Base-by-base conservation (phyloP, 2,888 invertebrate species). In the Isotomurus palustris region DNA sequence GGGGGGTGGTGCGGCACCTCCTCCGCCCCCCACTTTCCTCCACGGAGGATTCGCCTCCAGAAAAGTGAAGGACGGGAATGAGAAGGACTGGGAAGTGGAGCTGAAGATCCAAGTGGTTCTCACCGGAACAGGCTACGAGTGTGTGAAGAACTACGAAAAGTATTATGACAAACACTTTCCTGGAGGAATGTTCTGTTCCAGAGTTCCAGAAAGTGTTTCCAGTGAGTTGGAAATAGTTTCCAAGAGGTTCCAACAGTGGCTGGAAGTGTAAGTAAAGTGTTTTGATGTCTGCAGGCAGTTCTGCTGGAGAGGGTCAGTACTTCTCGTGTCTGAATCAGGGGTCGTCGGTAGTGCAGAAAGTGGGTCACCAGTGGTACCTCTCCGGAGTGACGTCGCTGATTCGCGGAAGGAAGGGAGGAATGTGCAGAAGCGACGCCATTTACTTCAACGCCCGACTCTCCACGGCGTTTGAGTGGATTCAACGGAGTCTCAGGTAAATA, bases 381-480 rank as follows among this genome's bases (percentile, higher is more conserved):
- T 28, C 56, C 2, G 64, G 64, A 6, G 19, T 64, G 8, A 64
- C 64, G 2, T 44, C 64, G 2, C 44, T 60, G 14, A 60, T 64
- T 22, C 50, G 64, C 36, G 64, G 64, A 27, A 40, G 64, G 25
- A 58, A 54, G 38, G 64, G 53, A n/a, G 64, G 64, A 22, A 28
- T 60, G 2, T 64, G 64, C 25, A 55, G 54, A 28, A 55, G 57
- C 19, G 64, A 60, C 29, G 54, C 64, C 2, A 57, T 64, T 27
- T 64, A 64, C 43, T 64, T 64, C 43, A 64, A 58, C 35, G 51
- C 64, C n/a, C 27, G 60, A 25, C 47, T 64, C n/a, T 60, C 60
- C 3, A 58, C 58, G 10, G 28, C 56, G 8, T 28, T 60, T 22
- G 60, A 64, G n/a, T 64, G 64, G 64, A 60, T 64, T 27, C 25